phyloP scores from a whole-genome alignment of 2,113 vertebrate species.

The Monarcha castaneiventris region DNA sequence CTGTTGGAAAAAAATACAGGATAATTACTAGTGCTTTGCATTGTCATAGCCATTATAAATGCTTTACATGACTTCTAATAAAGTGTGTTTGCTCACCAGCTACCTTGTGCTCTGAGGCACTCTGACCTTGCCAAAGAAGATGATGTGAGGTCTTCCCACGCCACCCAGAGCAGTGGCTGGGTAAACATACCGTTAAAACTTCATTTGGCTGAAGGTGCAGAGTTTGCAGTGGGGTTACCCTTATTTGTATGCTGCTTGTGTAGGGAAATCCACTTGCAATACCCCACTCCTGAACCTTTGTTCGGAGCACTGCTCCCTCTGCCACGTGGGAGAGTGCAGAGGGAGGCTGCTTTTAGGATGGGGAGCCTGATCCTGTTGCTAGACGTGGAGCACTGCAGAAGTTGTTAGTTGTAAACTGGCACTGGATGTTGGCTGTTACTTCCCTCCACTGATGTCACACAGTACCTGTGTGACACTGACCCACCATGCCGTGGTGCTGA shows the following conservation, averaged over 20 bases:
- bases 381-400: not conserved
- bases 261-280: not conserved
- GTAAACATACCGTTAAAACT: slow-evolving; percentile 45
- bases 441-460: not conserved
- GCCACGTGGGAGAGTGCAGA: fast-evolving
- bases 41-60: slow-evolving; percentile 19
- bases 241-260: not conserved
- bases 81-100: slow-evolving; percentile 34
- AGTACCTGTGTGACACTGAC: not conserved
- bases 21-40: slow-evolving; percentile 24
- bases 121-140: slow-evolving; percentile 48
- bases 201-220: not conserved
- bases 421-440: not conserved
- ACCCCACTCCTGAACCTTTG: not conserved
- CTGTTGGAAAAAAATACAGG: not conserved
- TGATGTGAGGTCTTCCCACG: slow-evolving; percentile 55
- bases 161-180: slow-evolving; percentile 27
- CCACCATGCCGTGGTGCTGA: not conserved
- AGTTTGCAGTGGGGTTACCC: not conserved
- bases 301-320: not conserved
- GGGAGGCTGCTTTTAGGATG: not conserved
- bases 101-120: slow-evolving; percentile 28
- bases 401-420: not conserved
- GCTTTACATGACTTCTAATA: slow-evolving; percentile 53
- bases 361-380: not conserved